Evolutionary conservation across 2,113 vertebrate genomes (phyloP).

Genomic region (Ophiodon elongatus): DNA sequence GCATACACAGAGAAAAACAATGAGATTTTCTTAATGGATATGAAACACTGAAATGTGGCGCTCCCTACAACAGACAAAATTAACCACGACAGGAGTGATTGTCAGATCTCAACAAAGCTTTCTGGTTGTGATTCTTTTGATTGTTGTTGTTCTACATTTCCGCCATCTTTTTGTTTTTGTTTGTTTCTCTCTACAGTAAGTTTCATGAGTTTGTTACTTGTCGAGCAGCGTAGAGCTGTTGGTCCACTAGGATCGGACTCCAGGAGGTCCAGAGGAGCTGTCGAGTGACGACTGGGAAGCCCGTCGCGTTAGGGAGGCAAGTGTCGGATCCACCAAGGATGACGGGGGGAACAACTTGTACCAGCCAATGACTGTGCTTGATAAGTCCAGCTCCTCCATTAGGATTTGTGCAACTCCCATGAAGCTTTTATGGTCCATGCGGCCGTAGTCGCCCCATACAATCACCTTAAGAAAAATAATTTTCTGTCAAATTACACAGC

Average conservation of each 20-base stretch:
- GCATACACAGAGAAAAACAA: slow-evolving; percentile 59
- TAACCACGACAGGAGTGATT: slow-evolving; percentile 91
- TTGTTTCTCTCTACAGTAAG: slow-evolving; percentile 61
- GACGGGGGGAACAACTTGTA: slow-evolving; percentile 99
- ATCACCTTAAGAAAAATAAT: slow-evolving; percentile 88
- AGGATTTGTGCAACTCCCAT: slow-evolving; percentile 99
- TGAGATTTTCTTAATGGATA: slow-evolving; percentile 57
- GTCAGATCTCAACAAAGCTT: slow-evolving; percentile 96
- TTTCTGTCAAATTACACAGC: slow-evolving; percentile 19
- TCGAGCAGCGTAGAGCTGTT: slow-evolving; percentile 56
- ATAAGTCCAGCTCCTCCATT: slow-evolving; percentile 96
- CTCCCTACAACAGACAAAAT: slow-evolving; percentile 82
- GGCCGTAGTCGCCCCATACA: slow-evolving; percentile 98
- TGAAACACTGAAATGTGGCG: slow-evolving; percentile 77
- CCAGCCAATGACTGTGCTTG: slow-evolving; percentile 99
- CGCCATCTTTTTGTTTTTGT: slow-evolving; percentile 63
- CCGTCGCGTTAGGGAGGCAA: slow-evolving; percentile 94
- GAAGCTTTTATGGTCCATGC: slow-evolving; percentile 99
- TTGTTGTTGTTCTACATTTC: slow-evolving; percentile 85
- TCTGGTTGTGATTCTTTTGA: slow-evolving; percentile 84
- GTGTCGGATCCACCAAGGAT: slow-evolving; percentile 96
- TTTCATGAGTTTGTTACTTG: slow-evolving; percentile 57
- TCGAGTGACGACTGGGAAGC: slow-evolving; percentile 98
- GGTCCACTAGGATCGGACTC: slow-evolving; percentile 93
- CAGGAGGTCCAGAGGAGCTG: slow-evolving; percentile 94